Evolutionary conservation across 2,113 vertebrate species (phyloP).

Genomic region (Sterrhoptilus dennistouni): DNA sequence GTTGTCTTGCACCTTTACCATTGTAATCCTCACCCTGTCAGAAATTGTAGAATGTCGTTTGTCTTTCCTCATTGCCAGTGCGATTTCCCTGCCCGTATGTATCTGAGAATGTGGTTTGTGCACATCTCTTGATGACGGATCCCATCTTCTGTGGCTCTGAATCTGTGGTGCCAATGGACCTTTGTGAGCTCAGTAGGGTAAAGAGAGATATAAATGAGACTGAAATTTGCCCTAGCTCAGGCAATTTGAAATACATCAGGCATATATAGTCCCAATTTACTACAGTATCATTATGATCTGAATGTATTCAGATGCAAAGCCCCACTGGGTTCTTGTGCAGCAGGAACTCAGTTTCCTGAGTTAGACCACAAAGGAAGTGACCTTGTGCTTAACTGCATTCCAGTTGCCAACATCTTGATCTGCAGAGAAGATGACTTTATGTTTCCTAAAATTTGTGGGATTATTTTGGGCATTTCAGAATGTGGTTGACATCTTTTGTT

Average conservation of each 20-base stretch:
- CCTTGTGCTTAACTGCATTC: neutral
- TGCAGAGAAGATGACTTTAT: neutral
- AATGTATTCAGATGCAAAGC: neutral
- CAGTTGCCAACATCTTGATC: neutral
- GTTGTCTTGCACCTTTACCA: neutral
- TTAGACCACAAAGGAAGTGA: slow-evolving; percentile 17
- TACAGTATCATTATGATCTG: neutral
- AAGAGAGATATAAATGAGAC: neutral
- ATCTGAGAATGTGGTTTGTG: neutral
- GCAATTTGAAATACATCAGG: neutral
- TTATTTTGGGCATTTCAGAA: neutral
- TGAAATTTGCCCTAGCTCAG: neutral
- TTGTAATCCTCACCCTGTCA: neutral
- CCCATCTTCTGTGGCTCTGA: neutral
- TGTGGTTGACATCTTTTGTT: neutral
- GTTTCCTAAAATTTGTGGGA: neutral
- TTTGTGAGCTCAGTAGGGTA: neutral
- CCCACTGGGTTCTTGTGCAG: neutral
- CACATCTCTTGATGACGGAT: neutral
- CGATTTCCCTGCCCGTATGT: accelerated
- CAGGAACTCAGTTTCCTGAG: slow-evolving; percentile 11
- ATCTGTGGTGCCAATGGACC: neutral
- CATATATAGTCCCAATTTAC: neutral
- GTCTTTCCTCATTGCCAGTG: neutral
- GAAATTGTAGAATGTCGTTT: neutral